Base-by-base conservation (phyloP, 2,113 vertebrate species). In the Arenaria interpres region DNA sequence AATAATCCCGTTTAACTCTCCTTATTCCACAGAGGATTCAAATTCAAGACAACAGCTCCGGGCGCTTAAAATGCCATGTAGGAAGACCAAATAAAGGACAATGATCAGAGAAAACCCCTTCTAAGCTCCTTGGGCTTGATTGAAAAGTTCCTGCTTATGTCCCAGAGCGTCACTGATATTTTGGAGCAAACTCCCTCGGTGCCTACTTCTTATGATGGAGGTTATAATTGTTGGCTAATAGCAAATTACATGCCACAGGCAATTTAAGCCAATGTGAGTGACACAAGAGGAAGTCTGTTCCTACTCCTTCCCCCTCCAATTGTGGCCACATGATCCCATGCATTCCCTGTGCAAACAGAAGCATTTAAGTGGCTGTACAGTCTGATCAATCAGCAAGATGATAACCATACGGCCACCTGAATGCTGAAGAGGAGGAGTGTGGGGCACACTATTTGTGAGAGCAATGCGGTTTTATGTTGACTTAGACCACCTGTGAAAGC, bases 1-100 rank as follows among this genome's bases (percentile, higher is more conserved):
- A 74, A 51, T 96, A 95, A 96, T 94, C 89, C 68, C 33, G 27
- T 96, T 96, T 95, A 91, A 93, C 51, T 89, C 84, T 81, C 51
- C 20, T 90, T 78, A 74, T 87, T 87, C 94, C 86, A 89, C 25
- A 81, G 84, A 77, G 91, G n/a, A 45, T 92, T 95, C 50, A 85
- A 89, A 86, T 89, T 75, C 83, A 87, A 89, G 68, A 90, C 51
- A 92, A 81, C 41, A 87, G 76, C 83, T 97, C 60, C 68, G 87
- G 86, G 73, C 73, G 4, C 76, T 92, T 87, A 68, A 96, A 92
- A 84, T 84, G 72, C 35, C 12, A 37, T 46, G 14, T 78, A 67
- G 46, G 7, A 96, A 94, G 81, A 39, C 83, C 69, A 87, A 84
- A 89, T 71, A 75, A 87, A 86, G 64, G 80, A 46, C 51, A 92